Evolutionary conservation across 1,140 invertebrate species (phyloP), one percentile per base, ranked within the genome.

Genomic region (Rhynchophorus ferrugineus): DNA sequence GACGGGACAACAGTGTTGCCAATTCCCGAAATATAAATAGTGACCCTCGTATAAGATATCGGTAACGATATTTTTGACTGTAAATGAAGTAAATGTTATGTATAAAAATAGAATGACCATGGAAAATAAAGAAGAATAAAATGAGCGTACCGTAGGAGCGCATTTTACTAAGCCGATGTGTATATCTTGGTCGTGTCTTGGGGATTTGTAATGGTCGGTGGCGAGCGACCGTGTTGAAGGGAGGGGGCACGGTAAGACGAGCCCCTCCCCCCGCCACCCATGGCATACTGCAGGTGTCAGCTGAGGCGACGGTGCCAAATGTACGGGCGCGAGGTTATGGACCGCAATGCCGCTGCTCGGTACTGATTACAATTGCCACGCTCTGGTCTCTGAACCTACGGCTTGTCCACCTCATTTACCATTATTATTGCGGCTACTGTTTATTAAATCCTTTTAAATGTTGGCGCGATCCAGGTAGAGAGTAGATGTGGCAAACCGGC

Each of bases 221-320:
- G 56, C 18, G 37, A 3, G 44, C 3, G 29, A 13, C 34, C 44
- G 33, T 46, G 50, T n/a, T n/a, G n/a, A n/a, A 29, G 17, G 42
- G 18, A 35, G 24, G 52, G 37, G 18, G 41, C 43, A 20, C 53
- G 49, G 49, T 52, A 55, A 48, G 64, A n/a, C 57, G 62, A 62
- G n/a, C 55, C 43, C 55, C 42, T 34, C 45, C 46, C 54, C 57
- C 42, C 44, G 38, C 45, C 63, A 50, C 60, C 52, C 57, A 54
- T 50, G 58, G 62, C 59, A 61, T 60, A 59, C 65, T 68, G 66
- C 66, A 68, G 66, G 66, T 68, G 66, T 68, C 65, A 63, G 62
- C 60, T 65, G 63, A 60, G 60, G 58, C 55, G 38, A 6, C 33
- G 52, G 47, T 54, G 52, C 52, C 52, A 41, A 39, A 38, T 53